A percentile compares a stretch with the other conserved stretches of the same genome.
Evolutionary conservation across 1,140 invertebrate species (phyloP).

Genomic region (Plutomurus gul): DNA sequence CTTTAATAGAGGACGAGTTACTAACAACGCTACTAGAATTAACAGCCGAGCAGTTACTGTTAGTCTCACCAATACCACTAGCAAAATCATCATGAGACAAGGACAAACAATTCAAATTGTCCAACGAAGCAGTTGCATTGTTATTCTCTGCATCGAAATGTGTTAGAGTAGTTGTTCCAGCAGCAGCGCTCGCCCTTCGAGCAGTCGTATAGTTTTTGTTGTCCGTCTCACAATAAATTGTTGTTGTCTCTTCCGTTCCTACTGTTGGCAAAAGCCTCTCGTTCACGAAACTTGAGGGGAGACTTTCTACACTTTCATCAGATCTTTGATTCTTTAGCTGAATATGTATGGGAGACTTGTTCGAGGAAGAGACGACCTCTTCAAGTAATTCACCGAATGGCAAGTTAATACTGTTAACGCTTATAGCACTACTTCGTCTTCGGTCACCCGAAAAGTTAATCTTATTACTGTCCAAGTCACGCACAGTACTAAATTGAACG

Average conservation of each 20-base stretch:
- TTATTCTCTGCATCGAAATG: conserved; percentile 20
- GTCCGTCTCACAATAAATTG: neutral
- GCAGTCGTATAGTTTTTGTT: no score
- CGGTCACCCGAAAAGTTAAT: conserved; percentile 12
- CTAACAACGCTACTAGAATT: conserved; percentile 24
- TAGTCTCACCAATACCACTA: conserved; percentile 10
- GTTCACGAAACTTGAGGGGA: neutral
- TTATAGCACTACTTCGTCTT: conserved; percentile 16
- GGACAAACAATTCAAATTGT: neutral
- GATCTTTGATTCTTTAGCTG: neutral
- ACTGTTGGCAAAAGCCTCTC: neutral
- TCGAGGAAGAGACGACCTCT: neutral
- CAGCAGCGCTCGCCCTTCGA: no score
- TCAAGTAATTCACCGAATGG: neutral
- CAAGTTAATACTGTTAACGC: conserved; percentile 1
- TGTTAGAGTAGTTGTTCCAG: neutral
- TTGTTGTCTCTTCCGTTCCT: neutral
- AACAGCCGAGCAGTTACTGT: conserved; percentile 15
- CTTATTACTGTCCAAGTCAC: neutral
- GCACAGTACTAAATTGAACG: conserved; percentile 4
- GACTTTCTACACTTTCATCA: neutral
- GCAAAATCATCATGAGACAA: conserved; percentile 20
- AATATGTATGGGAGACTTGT: neutral
- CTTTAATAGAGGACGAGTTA: conserved; percentile 24
- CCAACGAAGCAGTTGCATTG: neutral